Base-by-base conservation (phyloP, 2,113 vertebrate genomes). In the Halichoerus grypus region DNA sequence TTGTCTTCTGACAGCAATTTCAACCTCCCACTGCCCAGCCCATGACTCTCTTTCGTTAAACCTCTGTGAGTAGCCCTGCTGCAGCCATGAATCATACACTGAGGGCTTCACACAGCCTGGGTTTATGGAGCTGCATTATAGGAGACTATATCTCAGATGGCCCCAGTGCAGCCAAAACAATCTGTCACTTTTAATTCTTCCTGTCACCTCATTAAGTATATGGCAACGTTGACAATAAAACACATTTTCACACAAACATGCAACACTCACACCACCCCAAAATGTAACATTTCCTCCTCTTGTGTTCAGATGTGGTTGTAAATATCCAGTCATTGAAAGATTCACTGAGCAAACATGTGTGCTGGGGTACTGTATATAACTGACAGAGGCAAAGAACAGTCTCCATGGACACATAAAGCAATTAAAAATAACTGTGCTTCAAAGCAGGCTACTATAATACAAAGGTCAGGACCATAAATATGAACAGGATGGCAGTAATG, bases 171-270 rank as follows among this genome's bases (percentile, higher is more conserved):
- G 98, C 95, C 96, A 97, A 96, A 98, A 98, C 97, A 96, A 97
- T 98, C 97, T 98, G 98, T 99, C 98, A 98, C 98, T 99, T 99
- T 99, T 99, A 99, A 99, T 99, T 98, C 98, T 98, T 98, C 96
- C 98, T 98, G 98, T 98, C 98, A 98, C 97, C 97, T 99, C 98
- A 98, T 98, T 99, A 98, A 98, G 97, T 98, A 95, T 97, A 96
- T 15, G 82, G 97, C 96, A 93, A 90, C 28, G 33, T 92, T 96
- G 97, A 98, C 95, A 97, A 97, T 95, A 97, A 97, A 97, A 98
- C 91, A 69, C 67, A 91, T 94, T 95, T 93, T 72, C 55, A 39
- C 81, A 69, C 83, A 96, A 88, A 95, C 69, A 95, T 80, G 28
- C 72, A 61, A 36, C 22, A 18, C 92, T 76, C 31, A 67, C 31